Base-by-base conservation (phyloP, 1,140 invertebrate species). In the Drosophila ercepeae region DNA sequence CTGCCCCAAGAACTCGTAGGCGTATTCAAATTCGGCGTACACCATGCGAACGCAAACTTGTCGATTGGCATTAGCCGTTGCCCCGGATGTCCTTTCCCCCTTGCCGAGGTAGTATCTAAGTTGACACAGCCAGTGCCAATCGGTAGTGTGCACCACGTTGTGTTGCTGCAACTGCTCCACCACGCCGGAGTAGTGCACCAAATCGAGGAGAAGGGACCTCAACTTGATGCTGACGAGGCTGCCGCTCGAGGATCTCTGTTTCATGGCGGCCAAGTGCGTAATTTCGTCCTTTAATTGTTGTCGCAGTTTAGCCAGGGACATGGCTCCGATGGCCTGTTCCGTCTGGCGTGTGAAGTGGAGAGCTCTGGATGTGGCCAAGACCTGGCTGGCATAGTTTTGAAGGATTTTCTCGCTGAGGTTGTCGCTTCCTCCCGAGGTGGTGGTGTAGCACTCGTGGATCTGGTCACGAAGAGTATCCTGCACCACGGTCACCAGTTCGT, bases 1-100 rank as follows among this genome's bases (percentile, higher is more conserved):
- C 92, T 97, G 97, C 14, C 98, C 98, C 88, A 99, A 96, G 92
- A 99, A 99, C 92, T 99, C 99, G 92, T 98, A 99, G 5, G 97
- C 97, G 91, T 99, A 99, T 27, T 95, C 93, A 93, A 99, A 98
- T 92, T 97, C 94, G 2, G 98, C 96, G 90, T 97, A 96, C 2
- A 96, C 98, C 95, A 95, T 96, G 91, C 93, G 94, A 11, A 95
- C 92, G 11, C 93, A 91, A 2, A 95, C 92, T 69, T 86, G 68
- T 34, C 75, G 63, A 14, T 19, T 44, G 93, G 68, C 93, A 92
- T 57, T 57, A 57, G 14, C 54, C n/a, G 27, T 8, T 27, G 6
- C 32, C 29, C 8, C 49, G 42, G 16, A 13, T 5, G 93, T 89
- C 0, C 95, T 92, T n/a, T 89, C 91, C 39, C 1, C 9, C 13